Base-by-base conservation (phyloP, 1,140 invertebrate genomes). In the Plectrocnemia conspersa region DNA sequence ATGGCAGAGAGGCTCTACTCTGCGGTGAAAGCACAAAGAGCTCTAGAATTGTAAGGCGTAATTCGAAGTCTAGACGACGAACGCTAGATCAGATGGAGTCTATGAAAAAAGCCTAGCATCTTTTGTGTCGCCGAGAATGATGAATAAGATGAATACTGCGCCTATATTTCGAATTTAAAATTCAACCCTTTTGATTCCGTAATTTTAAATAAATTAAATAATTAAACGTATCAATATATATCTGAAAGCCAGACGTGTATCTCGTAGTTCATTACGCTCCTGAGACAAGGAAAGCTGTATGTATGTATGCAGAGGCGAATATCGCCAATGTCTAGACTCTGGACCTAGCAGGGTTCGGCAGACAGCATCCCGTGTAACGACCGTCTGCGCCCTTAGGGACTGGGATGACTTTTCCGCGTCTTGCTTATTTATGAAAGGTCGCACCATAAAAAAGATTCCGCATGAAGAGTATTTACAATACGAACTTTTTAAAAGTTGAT, bases 351-450 rank as follows among this genome's bases (percentile, higher is more conserved):
- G 25, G 6, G 35, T 16, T 38, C 35, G 11, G 10, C 35, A 38
- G 35, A 24, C 24, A 35, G 54, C 38, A 29, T 52, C n/a, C 36
- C 55, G 55, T 52, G 35, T 52, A 57, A 57, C 49, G 55, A 57
- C 52, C 52, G 52, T 54, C 55, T 57, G 48, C 41, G 48, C 40
- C 55, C 46, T 24, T 23, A 21, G 21, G 9, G n/a, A n/a, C n/a
- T n/a, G n/a, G n/a, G n/a, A n/a, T 7, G n/a, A 6, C n/a, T 7
- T n/a, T 29, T 29, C n/a, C n/a, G n/a, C n/a, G n/a, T n/a, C n/a
- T n/a, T n/a, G n/a, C n/a, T n/a, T n/a, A n/a, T n/a, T n/a, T n/a
- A n/a, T n/a, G n/a, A n/a, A n/a, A n/a, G n/a, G n/a, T n/a, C n/a
- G 42, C 42, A 2, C 10, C 3, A 4, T 25, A 29, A 16, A 46